Evolutionary conservation across 2,797 vertebrate species (phyloP).

Genomic region (Perodicticus potto): DNA sequence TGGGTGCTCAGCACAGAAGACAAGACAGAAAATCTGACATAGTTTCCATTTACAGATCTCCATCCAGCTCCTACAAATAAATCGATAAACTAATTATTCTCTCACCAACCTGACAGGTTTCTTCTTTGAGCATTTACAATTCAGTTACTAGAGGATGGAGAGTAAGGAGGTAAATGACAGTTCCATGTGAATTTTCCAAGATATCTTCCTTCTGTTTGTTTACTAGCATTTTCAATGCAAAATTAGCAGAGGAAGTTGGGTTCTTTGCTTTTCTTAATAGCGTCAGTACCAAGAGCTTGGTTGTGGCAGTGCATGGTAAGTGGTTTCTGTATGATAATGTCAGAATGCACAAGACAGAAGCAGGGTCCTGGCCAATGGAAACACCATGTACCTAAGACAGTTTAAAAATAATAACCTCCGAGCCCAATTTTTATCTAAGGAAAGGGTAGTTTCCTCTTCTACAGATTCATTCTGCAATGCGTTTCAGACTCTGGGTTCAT

Average conservation of each 20-base stretch:
- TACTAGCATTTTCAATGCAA: conserved; percentile 80
- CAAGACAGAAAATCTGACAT: background rate
- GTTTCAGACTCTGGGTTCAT: conserved; percentile 67
- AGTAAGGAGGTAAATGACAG: conserved; percentile 51
- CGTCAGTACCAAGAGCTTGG: conserved; percentile 62
- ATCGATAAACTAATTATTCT: conserved; percentile 58
- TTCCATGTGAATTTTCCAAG: conserved; percentile 57
- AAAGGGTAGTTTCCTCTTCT: conserved; percentile 66
- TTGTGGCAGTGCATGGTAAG: conserved; percentile 78
- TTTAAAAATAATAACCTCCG: conserved; percentile 63
- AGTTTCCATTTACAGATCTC: conserved; percentile 25
- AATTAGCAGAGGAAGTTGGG: conserved; percentile 66
- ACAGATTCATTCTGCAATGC: conserved; percentile 57
- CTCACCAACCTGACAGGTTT: conserved; percentile 73
- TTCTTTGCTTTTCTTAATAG: conserved; percentile 70
- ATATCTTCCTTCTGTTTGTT: conserved; percentile 67
- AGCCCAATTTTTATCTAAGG: conserved; percentile 74
- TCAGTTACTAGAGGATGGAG: conserved; percentile 53
- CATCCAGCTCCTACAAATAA: conserved; percentile 5
- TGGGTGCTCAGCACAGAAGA: background rate
- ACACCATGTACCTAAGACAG: conserved; percentile 67
- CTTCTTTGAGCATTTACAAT: conserved; percentile 70
- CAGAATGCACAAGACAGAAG: conserved; percentile 48
- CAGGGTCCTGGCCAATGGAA: conserved; percentile 60
- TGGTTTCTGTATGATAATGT: conserved; percentile 64